Evolutionary conservation across 2,113 vertebrate genomes (phyloP).

Genomic region (Andinoacara biseriatus): DNA sequence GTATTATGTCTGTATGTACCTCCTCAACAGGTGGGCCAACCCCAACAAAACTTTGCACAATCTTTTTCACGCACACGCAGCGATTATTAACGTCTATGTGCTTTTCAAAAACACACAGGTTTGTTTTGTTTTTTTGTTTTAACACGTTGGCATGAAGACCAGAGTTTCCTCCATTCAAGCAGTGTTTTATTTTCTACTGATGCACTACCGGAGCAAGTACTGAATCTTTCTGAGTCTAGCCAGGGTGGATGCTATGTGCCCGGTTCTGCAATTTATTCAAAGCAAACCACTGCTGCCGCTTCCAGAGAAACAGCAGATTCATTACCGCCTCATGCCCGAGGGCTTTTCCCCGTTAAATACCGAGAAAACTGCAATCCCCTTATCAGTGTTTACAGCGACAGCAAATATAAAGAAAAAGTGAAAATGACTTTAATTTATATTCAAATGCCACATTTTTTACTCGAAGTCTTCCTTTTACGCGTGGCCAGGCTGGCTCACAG

Average conservation of each 20-base stretch:
- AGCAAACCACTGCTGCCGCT: background rate
- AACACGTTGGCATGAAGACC: background rate
- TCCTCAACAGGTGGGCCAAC: background rate
- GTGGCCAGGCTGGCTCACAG: background rate
- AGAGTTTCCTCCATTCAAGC: background rate
- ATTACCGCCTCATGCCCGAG: conserved; percentile 21
- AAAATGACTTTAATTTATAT: conserved; percentile 14
- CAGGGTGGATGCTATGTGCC: background rate
- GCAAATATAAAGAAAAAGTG: conserved; percentile 22
- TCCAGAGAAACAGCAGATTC: conserved; percentile 12
- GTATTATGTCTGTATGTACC: background rate
- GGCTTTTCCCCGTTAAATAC: conserved; percentile 17
- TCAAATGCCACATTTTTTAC: conserved; percentile 11
- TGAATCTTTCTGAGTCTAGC: background rate
- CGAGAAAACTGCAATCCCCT: conserved; percentile 27
- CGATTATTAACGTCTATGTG: too few relatives aligned
- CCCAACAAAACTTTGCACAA: background rate
- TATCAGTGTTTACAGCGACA: conserved; percentile 38
- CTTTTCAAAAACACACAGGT: too few relatives aligned
- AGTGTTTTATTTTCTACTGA: background rate
- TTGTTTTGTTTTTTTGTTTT: too few relatives aligned
- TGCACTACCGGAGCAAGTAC: background rate
- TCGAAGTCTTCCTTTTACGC: conserved; percentile 1
- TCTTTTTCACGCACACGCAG: too few relatives aligned
- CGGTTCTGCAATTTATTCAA: conserved; percentile 1